These are phyloP conservation scores for Nasonia oneida DNA, from an alignment of 2,888 invertebrate genomes.

Conservation along the genomic window DNA sequence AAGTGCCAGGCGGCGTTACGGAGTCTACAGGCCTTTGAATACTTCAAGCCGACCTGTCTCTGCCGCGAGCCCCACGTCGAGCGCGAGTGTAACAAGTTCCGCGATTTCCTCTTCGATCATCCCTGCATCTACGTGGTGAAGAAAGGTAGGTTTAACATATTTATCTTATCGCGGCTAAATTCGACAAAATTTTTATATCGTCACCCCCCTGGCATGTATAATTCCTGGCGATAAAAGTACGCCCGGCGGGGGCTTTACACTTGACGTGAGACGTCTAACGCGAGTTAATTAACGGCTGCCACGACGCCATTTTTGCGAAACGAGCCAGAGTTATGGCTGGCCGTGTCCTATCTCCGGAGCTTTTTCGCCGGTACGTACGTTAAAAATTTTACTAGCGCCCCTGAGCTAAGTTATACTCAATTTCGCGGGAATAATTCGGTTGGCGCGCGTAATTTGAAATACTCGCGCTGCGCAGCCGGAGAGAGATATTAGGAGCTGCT, in stretches of 20 bases:
- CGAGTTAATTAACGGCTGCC: conserved; percentile 50
- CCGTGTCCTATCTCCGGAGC: background rate
- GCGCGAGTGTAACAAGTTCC: conserved; percentile 95
- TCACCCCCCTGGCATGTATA: background rate
- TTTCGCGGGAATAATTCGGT: background rate
- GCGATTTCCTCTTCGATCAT: conserved; percentile 95
- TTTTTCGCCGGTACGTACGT: background rate
- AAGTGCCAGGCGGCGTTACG: conserved; percentile 95
- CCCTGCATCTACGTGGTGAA: conserved; percentile 94
- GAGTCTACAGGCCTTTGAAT: conserved; percentile 94
- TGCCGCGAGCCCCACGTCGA: conserved; percentile 95
- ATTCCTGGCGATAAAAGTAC: conserved; percentile 25
- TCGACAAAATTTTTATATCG: background rate
- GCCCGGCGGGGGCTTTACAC: background rate
- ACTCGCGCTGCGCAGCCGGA: background rate
- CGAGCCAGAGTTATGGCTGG: conserved; percentile 34
- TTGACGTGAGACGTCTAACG: background rate
- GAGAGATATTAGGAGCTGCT: background rate
- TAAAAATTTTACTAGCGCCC: conserved; percentile 28
- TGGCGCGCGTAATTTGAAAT: background rate
- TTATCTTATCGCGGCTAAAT: background rate
- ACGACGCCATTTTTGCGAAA: conserved; percentile 33
- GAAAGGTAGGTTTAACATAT: conserved; percentile 85
- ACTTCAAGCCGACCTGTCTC: conserved; percentile 95
- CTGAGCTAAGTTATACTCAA: background rate